phyloP scores from a whole-genome alignment of 2,113 vertebrate genomes.

The Varanus salvator region DNA sequence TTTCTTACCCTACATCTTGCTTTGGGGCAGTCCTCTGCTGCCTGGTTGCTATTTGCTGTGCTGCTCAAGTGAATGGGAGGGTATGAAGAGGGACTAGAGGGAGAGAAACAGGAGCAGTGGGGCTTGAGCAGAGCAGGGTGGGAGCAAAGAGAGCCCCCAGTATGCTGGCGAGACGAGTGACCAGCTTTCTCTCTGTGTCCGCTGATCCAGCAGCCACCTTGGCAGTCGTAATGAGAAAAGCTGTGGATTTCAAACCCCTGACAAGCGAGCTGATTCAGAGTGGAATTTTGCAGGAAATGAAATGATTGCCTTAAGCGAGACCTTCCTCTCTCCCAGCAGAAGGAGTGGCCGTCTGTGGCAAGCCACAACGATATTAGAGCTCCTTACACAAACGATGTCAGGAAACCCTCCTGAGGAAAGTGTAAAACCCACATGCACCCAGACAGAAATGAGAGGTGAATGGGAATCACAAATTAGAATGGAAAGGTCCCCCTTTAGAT shows the following conservation, averaged over 20 bases:
- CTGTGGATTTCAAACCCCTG: not conserved
- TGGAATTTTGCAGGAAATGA: slow-evolving; percentile 1
- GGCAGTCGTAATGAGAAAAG: slow-evolving; percentile 5
- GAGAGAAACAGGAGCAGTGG: not conserved
- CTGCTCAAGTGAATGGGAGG: not conserved
- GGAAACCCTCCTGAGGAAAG: slow-evolving; percentile 7
- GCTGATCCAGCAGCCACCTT: not conserved
- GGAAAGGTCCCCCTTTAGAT: not conserved
- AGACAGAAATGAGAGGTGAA: not conserved
- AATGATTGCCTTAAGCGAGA: not conserved
- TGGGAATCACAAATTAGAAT: not conserved
- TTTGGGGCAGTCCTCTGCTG: not conserved
- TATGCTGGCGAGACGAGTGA: not conserved
- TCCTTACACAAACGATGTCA: not conserved
- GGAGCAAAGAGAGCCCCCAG: not conserved
- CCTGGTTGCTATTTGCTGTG: not conserved
- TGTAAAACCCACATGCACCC: not conserved
- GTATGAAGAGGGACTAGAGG: not conserved
- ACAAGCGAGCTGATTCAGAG: slow-evolving; percentile 14
- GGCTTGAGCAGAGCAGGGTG: not conserved
- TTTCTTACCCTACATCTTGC: not conserved
- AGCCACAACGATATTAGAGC: not conserved
- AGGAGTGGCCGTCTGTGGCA: not conserved
- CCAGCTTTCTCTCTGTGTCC: slow-evolving; percentile 4
- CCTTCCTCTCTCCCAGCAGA: not conserved